Evolutionary conservation across 1,140 invertebrate genomes (phyloP).

Genomic region (Chymomyza costata): DNA sequence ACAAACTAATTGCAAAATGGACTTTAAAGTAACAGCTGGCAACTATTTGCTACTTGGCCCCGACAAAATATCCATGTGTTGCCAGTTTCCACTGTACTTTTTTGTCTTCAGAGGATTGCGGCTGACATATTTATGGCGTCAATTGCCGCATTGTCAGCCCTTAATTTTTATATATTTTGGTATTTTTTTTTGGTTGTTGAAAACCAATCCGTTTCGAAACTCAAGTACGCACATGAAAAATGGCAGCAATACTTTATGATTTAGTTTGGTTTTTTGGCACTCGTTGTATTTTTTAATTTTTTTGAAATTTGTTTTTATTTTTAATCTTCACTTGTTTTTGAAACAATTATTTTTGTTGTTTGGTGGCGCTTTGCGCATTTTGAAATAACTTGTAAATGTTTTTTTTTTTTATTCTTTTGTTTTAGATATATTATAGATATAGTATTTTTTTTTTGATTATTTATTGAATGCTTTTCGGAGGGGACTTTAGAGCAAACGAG

Average conservation of each 20-base stretch:
- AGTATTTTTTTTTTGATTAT: constrained; percentile 27
- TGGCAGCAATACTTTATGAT: neutral
- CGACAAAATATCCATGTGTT: no score
- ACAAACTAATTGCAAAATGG: no score
- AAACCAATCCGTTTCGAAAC: neutral
- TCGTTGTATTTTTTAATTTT: constrained; percentile 5
- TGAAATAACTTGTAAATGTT: constrained; percentile 19
- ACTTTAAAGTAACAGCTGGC: no score
- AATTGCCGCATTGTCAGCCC: constrained; percentile 1
- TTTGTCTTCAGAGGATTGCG: no score
- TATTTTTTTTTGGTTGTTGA: no score
- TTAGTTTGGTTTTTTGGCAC: neutral
- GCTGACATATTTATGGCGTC: constrained; percentile 3
- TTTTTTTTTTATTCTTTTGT: neutral
- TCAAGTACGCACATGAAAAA: neutral
- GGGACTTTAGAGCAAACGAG: no score
- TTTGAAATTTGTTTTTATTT: constrained; percentile 16
- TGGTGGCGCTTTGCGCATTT: constrained; percentile 14
- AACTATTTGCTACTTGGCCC: no score
- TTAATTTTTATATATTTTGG: no score
- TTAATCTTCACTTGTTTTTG: neutral
- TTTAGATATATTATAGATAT: constrained; percentile 3
- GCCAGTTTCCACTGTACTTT: no score
- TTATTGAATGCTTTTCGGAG: no score
- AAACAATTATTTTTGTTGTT: no score